Percentiles rank a stretch among this genome's conserved stretches.
Conservation (phyloP, 1,140 invertebrate species). For the Stegodyphus dumicola region DNA sequence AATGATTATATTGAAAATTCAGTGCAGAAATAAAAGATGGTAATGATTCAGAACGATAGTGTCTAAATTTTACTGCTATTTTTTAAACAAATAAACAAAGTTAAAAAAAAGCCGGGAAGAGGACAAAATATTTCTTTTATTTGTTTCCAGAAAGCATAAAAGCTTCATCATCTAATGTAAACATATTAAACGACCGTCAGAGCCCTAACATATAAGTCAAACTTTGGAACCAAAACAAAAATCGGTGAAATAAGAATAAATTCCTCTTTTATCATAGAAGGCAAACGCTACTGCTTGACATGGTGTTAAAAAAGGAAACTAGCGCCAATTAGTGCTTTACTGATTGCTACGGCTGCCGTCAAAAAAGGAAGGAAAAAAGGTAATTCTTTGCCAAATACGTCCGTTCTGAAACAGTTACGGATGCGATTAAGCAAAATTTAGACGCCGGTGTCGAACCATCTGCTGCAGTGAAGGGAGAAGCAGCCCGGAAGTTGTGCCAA, state of each 20-base stretch:
- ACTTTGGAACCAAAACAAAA: neutral
- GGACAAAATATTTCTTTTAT: too few species aligned
- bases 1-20: too few species aligned
- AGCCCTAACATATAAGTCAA: neutral
- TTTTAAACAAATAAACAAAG: too few species aligned
- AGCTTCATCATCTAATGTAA: too few species aligned
- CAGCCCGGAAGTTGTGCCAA: conserved; percentile 21
- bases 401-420: conserved; percentile 39
- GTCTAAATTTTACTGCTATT: too few species aligned
- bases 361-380: neutral
- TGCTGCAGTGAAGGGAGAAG: conserved; percentile 18
- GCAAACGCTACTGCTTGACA: neutral
- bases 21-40: too few species aligned
- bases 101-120: too few species aligned
- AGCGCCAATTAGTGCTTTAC: neutral
- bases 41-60: too few species aligned
- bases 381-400: neutral
- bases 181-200: too few species aligned
- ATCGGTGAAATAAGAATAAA: neutral
- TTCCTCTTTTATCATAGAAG: neutral
- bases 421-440: conserved; percentile 43
- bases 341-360: too few species aligned
- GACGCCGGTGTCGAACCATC: conserved; percentile 27
- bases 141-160: too few species aligned
- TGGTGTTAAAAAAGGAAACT: neutral